These are phyloP conservation scores for Habrosyne pyritoides DNA, from an alignment of 2,888 invertebrate species.

Conservation along the genomic window DNA sequence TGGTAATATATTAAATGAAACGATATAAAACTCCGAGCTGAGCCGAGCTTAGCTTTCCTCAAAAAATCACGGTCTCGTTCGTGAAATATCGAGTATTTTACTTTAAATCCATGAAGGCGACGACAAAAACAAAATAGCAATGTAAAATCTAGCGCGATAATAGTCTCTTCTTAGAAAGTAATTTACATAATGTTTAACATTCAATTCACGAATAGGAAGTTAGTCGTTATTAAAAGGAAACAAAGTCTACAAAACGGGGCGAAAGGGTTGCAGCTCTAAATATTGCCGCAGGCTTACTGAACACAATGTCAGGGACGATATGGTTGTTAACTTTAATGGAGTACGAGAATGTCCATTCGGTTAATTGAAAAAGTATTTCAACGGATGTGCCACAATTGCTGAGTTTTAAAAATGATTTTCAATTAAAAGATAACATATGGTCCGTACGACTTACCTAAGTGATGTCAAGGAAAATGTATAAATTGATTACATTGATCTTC, in stretches of 20 bases:
- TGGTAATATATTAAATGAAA: too few relatives aligned
- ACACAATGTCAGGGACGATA: slow-evolving; percentile 29
- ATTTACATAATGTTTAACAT: slow-evolving; percentile 31
- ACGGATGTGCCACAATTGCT: slow-evolving; percentile 29
- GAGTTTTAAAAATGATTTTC: slow-evolving; percentile 23
- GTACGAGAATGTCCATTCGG: slow-evolving; percentile 38
- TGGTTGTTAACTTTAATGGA: slow-evolving; percentile 50
- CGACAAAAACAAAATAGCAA: neutral
- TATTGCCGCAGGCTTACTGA: slow-evolving; percentile 27
- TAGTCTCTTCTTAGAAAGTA: slow-evolving; percentile 11
- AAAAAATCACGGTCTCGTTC: too few relatives aligned
- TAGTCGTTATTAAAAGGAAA: slow-evolving; percentile 43
- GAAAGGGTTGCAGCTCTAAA: slow-evolving; percentile 36
- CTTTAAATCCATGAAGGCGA: neutral
- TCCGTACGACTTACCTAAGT: neutral
- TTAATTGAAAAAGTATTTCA: slow-evolving; percentile 56
- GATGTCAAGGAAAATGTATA: too few relatives aligned
- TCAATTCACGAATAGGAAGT: slow-evolving; percentile 43
- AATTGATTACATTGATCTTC: too few relatives aligned
- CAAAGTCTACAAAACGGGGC: slow-evolving; percentile 38
- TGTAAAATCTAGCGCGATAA: neutral
- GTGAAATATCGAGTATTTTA: too few relatives aligned
- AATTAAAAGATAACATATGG: neutral
- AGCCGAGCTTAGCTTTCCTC: too few relatives aligned
- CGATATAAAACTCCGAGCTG: too few relatives aligned